Base-by-base conservation (phyloP, 1,140 invertebrate genomes). In the Halesus radiatus region DNA sequence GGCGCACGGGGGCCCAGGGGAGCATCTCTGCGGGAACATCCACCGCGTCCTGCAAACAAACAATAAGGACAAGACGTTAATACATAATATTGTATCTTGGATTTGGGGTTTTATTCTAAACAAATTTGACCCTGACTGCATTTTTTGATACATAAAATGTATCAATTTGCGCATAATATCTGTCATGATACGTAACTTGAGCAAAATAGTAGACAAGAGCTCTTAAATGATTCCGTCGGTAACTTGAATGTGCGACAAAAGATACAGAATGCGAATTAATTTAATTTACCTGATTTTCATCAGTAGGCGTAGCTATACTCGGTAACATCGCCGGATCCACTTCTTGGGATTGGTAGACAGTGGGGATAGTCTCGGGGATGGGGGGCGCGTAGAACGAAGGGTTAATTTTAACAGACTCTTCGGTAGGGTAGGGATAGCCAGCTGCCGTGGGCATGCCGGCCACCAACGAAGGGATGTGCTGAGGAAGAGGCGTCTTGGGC, bases 1-100 rank as follows among this genome's bases (percentile, higher is more conserved):
- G 74, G 37, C 76, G 68, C 7, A 80, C 79, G 1, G 76, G 76
- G 37, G 78, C 62, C 78, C 81, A 80, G 13, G 22, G 23, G n/a
- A 60, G 20, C 1, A 76, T 60, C n/a, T 83, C 81, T n/a, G 29
- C 15, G n/a, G 16, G 23, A 5, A 16, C 64, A 7, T 68, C 64
- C 18, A 18, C 32, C n/a, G 64, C 10, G 8, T 68, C 64, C 64
- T 68, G 32, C 26, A 32, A 64, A 1, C 37, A 45, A 13, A 45
- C 37, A 45, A 13, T 45, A n/a, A n/a, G 26, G 26, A 29, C n/a
- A n/a, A n/a, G n/a, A n/a, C n/a, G n/a, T n/a, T n/a, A n/a, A n/a
- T n/a, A n/a, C n/a, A n/a, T n/a, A n/a, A n/a, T n/a, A n/a, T n/a
- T n/a, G n/a, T n/a, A n/a, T n/a, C n/a, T n/a, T n/a, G n/a, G n/a